A percentile compares a stretch with the other conserved stretches of the same genome.
These are phyloP conservation scores for Microchirus variegatus DNA, from an alignment of 2,797 vertebrate genomes.

Conservation along the genomic window DNA sequence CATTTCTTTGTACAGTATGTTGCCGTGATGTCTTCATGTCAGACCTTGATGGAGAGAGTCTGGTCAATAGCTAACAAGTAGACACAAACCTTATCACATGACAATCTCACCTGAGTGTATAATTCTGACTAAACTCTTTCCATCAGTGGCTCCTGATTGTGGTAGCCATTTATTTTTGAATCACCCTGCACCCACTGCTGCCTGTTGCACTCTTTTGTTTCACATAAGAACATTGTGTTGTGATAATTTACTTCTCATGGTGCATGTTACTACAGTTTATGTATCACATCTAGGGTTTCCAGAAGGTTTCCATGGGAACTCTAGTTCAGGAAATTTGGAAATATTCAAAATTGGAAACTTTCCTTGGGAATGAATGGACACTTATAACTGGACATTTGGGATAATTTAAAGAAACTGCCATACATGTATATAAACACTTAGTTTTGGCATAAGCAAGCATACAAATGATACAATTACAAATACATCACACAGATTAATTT, in stretches of 20 bases:
- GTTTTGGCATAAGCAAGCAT: too few relatives aligned
- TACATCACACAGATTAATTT: too few relatives aligned
- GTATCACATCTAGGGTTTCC: background rate
- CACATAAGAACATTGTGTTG: slow-evolving; percentile 13
- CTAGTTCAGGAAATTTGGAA: too few relatives aligned
- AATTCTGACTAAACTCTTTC: slow-evolving; percentile 51
- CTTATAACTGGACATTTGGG: too few relatives aligned
- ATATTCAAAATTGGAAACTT: too few relatives aligned
- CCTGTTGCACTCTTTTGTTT: slow-evolving; percentile 29
- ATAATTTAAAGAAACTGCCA: too few relatives aligned
- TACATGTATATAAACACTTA: too few relatives aligned
- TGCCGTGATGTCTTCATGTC: slow-evolving; percentile 48
- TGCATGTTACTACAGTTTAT: background rate
- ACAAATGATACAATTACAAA: too few relatives aligned
- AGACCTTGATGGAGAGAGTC: slow-evolving; percentile 58
- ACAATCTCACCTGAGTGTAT: background rate
- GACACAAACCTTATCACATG: background rate
- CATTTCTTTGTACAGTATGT: slow-evolving; percentile 36
- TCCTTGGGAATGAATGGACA: too few relatives aligned
- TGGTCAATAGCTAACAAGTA: slow-evolving; percentile 23
- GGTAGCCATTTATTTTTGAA: slow-evolving; percentile 18
- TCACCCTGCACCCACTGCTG: slow-evolving; percentile 28
- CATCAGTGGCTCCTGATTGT: slow-evolving; percentile 47
- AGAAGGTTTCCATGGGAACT: too few relatives aligned
- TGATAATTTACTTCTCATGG: background rate